Conservation (phyloP, 2,888 invertebrate genomes). For the Tetanocera ferruginea region DNA sequence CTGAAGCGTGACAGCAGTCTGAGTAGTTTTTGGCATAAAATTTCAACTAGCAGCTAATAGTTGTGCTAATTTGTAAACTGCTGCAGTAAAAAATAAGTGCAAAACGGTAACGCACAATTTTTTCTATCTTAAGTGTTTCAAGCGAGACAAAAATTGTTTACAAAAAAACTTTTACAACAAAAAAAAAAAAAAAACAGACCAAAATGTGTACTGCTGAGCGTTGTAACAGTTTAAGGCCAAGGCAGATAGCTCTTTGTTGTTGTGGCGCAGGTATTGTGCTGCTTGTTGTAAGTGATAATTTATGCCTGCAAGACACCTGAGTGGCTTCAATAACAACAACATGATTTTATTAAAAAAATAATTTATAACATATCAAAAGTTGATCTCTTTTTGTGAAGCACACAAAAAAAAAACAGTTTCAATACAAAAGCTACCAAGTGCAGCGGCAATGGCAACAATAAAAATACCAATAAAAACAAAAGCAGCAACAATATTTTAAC, state of each 20-base stretch:
- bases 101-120: slow-evolving; percentile 1
- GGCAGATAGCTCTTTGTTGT: slow-evolving; percentile 9
- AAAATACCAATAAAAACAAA: too few species aligned
- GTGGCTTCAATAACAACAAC: slow-evolving; percentile 4
- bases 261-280: slow-evolving; percentile 1
- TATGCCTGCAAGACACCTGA: slow-evolving; percentile 24
- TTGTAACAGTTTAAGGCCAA: slow-evolving; percentile 20
- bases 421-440: too few species aligned
- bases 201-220: not conserved
- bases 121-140: not conserved
- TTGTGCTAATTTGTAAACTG: slow-evolving; percentile 21
- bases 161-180: not conserved
- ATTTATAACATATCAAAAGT: too few species aligned
- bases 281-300: slow-evolving; percentile 16
- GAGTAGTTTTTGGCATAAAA: not conserved
- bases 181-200: not conserved
- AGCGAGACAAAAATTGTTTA: not conserved
- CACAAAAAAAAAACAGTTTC: too few species aligned
- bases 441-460: too few species aligned
- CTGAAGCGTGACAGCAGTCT: slow-evolving; percentile 4
- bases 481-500: too few species aligned
- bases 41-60: slow-evolving; percentile 15
- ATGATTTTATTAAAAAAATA: not conserved
- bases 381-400: too few species aligned
- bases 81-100: slow-evolving; percentile 20